A percentile compares a stretch with the other conserved stretches of the same genome.
These are phyloP conservation scores for Bambusicola thoracicus DNA, from an alignment of 2,113 vertebrate species.

Conservation along the genomic window DNA sequence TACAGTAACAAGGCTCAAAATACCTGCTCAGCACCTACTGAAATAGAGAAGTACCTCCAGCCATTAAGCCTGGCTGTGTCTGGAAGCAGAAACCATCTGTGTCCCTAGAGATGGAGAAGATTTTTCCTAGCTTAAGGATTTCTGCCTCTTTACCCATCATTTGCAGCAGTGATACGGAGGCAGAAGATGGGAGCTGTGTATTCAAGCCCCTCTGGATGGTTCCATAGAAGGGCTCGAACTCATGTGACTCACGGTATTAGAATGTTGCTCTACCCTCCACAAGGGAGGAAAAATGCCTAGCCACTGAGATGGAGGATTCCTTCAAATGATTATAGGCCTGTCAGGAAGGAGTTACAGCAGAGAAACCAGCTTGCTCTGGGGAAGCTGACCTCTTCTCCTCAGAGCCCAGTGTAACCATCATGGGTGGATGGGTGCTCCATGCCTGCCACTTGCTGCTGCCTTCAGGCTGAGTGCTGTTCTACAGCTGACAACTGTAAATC, in stretches of 20 bases:
- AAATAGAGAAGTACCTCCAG: not conserved
- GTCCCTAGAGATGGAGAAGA: not conserved
- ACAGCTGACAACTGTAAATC: rapidly evolving
- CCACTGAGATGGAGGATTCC: not conserved
- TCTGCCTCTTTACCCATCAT: not conserved
- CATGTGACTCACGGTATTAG: not conserved
- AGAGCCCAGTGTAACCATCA: not conserved
- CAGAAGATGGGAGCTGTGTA: not conserved
- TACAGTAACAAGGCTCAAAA: not conserved
- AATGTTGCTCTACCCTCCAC: not conserved
- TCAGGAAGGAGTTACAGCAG: not conserved
- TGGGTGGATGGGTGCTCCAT: not conserved
- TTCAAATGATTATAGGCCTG: not conserved
- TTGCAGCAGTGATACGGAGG: not conserved
- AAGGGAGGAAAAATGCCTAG: not conserved
- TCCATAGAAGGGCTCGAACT: not conserved
- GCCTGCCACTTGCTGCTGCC: not conserved
- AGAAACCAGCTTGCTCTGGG: not conserved
- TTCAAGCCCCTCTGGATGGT: not conserved
- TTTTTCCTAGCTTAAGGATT: not conserved
- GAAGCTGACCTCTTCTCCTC: not conserved
- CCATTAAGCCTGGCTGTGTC: not conserved
- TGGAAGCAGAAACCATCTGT: not conserved
- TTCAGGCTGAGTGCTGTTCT: not conserved
- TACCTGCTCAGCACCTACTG: not conserved